These are phyloP conservation scores for Netelia melanura DNA, from an alignment of 2,888 invertebrate genomes.

Conservation along the genomic window DNA sequence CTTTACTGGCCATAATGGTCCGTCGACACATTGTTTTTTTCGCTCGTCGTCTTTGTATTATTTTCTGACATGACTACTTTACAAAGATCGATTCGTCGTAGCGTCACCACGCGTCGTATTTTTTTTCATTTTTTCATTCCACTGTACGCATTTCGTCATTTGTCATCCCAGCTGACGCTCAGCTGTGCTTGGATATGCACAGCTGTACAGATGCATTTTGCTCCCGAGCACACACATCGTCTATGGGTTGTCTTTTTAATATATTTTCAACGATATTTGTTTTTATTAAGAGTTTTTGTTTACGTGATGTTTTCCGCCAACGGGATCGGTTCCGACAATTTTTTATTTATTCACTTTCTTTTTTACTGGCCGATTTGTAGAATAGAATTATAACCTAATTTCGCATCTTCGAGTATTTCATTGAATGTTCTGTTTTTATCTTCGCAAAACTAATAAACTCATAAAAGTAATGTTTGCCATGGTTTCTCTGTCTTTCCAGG, in stretches of 20 bases:
- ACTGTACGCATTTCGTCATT: slow-evolving; percentile 54
- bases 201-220: slow-evolving; percentile 60
- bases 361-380: neutral
- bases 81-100: slow-evolving; percentile 37
- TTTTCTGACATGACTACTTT: neutral
- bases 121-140: slow-evolving; percentile 21
- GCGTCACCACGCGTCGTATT: slow-evolving; percentile 15
- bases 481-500: slow-evolving; percentile 73
- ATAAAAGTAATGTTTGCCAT: too few species aligned
- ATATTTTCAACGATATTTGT: slow-evolving; percentile 5
- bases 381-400: slow-evolving; percentile 4
- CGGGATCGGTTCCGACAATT: neutral
- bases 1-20: neutral
- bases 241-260: slow-evolving; percentile 60
- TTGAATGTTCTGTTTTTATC: neutral
- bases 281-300: neutral
- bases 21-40: slow-evolving; percentile 28
- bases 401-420: neutral
- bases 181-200: slow-evolving; percentile 58
- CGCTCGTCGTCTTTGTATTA: neutral
- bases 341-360: neutral
- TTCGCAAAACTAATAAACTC: neutral
- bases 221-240: slow-evolving; percentile 34
- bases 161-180: slow-evolving; percentile 67
- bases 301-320: neutral